Base-by-base conservation (phyloP, 2,113 vertebrate genomes). In the Desmodus rotundus region DNA sequence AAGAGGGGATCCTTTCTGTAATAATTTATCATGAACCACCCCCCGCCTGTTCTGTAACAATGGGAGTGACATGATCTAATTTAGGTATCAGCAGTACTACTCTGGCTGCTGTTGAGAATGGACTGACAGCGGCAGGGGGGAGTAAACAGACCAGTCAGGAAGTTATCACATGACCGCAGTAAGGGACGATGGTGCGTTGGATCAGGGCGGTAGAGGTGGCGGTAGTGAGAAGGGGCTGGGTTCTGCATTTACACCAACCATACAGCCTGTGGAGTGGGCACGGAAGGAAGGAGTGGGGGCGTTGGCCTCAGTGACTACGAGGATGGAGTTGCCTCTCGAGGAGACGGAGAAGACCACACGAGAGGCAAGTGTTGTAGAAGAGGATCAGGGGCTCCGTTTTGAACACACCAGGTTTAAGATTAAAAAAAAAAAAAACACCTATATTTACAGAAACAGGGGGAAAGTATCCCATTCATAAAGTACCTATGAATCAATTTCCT, bases 221-320 rank as follows among this genome's bases (percentile, higher is more conserved):
- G 33, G 33, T 19, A 41, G 67, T 22, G 52, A 50, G 67, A 63
- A 33, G 19, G 5, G 26, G 43, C 14, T 13, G 80, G 54, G 43
- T 7, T 50, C 24, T 41, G 24, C 19, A 19, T 63, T 38, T 15
- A 82, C 52, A 65, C 0, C 0, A 9, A 61, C 58, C 47, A 47
- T 4, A 43, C 7, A 22, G 80, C 41, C 38, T 38, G 33, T 31
- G 11, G 26, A n/a, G 33, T 17, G 13, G 43, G 36, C 73, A 26
- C 31, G 54, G 41, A 10, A 33, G 31, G 24, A n/a, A 31, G 58
- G 26, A 31, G 26, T 26, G 52, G 54, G 31, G 43, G 43, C 12
- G 22, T 31, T 12, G 8, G 78, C 54, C 7, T 83, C 54, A 22
- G 5, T 31, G n/a, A 33, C 89, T 33, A 24, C 5, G 20, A 43